Conservation (phyloP, 1,140 invertebrate species). For the Zaprionus tsacasi region DNA sequence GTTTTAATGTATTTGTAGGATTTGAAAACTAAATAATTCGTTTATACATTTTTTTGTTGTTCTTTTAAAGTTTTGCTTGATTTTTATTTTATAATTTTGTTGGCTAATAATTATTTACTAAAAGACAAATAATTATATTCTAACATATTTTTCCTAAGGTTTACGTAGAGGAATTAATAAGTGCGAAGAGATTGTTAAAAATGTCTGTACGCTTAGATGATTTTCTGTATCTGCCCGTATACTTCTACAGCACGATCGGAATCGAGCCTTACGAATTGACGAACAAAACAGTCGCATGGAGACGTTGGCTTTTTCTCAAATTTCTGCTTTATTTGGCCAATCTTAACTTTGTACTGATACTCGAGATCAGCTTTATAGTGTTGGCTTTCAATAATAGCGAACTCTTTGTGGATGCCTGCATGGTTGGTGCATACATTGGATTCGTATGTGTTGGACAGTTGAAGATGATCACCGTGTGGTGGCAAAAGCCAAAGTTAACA, state of each 20-base stretch:
- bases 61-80: too few relatives aligned
- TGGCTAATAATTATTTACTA: too few relatives aligned
- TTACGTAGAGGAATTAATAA: background rate
- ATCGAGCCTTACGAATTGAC: constrained; percentile 44
- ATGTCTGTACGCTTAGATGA: constrained; percentile 25
- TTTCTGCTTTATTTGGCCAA: constrained; percentile 42
- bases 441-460: constrained; percentile 52
- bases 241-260: constrained; percentile 48
- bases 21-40: too few relatives aligned
- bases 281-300: background rate
- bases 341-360: constrained; percentile 29
- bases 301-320: background rate
- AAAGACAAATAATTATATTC: background rate
- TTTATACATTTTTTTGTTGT: background rate
- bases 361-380: constrained; percentile 40
- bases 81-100: too few relatives aligned
- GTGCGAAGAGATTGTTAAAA: background rate
- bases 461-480: constrained; percentile 58
- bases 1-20: too few relatives aligned
- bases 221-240: constrained; percentile 46
- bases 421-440: constrained; percentile 62
- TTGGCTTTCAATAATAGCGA: constrained; percentile 23
- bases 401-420: constrained; percentile 59
- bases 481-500: constrained; percentile 35
- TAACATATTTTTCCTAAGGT: background rate